A percentile compares a stretch with the other conserved stretches of the same genome.
phyloP scores from a whole-genome alignment of 2,113 vertebrate species.

The Strix aluco region DNA sequence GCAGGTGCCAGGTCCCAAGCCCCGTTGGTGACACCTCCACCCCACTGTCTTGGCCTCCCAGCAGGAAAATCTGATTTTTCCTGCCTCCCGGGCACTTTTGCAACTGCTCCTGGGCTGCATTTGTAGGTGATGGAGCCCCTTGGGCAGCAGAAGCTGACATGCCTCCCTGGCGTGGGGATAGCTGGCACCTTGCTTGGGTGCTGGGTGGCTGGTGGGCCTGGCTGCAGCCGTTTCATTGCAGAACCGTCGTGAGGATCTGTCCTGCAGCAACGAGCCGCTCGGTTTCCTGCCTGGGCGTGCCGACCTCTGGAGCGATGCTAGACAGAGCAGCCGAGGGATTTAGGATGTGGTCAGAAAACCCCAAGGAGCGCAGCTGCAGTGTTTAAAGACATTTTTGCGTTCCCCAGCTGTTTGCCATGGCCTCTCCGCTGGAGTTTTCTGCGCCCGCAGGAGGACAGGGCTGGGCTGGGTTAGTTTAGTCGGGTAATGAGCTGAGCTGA shows the following conservation, averaged over 20 bases:
- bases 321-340: not conserved
- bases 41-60: no score
- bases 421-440: not conserved
- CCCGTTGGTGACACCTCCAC: not conserved
- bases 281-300: not conserved
- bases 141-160: not conserved
- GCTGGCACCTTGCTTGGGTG: not conserved
- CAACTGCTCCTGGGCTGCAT: not conserved
- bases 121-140: not conserved
- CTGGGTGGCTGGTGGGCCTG: not conserved
- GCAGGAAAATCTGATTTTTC: not conserved
- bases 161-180: rapidly evolving
- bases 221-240: rapidly evolving
- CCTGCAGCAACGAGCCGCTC: not conserved
- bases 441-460: not conserved
- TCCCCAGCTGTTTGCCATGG: not conserved
- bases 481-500: not conserved
- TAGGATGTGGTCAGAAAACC: not conserved
- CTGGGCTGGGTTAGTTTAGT: not conserved
- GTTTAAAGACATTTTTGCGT: not conserved
- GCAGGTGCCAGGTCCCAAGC: not conserved
- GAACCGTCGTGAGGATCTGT: not conserved
- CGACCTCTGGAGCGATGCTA: not conserved
- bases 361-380: not conserved
- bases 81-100: not conserved